Evolutionary conservation across 2,888 invertebrate genomes (phyloP), one percentile per base, ranked within the genome.

Genomic region (Monopis laevigella): DNA sequence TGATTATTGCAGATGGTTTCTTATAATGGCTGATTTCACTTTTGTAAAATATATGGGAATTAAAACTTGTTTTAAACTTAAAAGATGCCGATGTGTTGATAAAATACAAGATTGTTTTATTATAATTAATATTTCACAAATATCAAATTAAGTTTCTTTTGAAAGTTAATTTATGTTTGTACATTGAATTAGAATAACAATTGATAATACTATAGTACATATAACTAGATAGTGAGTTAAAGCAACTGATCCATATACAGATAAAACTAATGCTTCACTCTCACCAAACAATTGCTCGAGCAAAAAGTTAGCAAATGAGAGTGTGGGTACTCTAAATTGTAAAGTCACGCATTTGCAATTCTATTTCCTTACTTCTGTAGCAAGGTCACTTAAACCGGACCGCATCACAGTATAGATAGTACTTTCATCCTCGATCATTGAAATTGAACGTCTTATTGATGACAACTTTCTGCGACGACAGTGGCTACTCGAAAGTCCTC

Each of bases 381-480:
- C 75, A 78, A 77, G 77, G 78, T 75, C 77, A 59, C 56, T 12
- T 53, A 53, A 71, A 66, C 67, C 65, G 63, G 64, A 57, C 53
- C 53, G 55, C 49, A 56, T 58, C 56, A 72, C 67, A 71, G 67
- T 70, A 65, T 58, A 50, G n/a, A n/a, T n/a, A n/a, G 51, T 62
- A 70, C 74, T 72, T 71, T 72, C 70, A 61, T 62, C 54, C 58
- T 70, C 71, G 59, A 61, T 62, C 58, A 56, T 66, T 59, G 75
- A 77, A 78, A 80, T 72, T 72, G 78, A 78, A 68, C 58, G 61
- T 58, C 70, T 58, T 65, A 70, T 73, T 59, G 67, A 67, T 55
- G 66, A 67, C 71, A 72, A 68, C 73, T 75, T 77, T 74, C 74
- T 64, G 54, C 66, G 57, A 66, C 71, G 57, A 65, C 70, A 74